These are phyloP conservation scores for Hirtodrosophila alboralis DNA, from an alignment of 2,888 invertebrate species.

Conservation along the genomic window DNA sequence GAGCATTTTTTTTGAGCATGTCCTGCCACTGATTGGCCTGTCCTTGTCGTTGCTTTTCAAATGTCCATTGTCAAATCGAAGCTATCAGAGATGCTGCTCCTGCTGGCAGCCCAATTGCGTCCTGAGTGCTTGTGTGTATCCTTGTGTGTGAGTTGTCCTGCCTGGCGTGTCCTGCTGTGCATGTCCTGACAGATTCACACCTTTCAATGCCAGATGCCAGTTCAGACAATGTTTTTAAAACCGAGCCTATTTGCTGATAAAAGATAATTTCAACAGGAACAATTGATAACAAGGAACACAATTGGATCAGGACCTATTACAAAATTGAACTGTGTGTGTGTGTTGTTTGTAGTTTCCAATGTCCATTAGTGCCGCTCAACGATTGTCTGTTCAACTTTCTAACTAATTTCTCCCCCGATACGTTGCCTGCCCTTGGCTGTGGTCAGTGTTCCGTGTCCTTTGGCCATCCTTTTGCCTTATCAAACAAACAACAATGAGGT, in stretches of 20 bases:
- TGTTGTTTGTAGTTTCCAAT: constrained; percentile 9
- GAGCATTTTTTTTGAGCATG: constrained; percentile 22
- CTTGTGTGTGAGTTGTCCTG: not conserved
- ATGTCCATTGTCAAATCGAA: constrained; percentile 23
- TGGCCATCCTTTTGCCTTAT: constrained; percentile 26
- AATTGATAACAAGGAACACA: constrained; percentile 7
- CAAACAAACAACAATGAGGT: constrained; percentile 51
- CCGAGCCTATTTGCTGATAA: constrained; percentile 56
- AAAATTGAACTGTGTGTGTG: constrained; percentile 4
- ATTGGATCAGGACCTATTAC: constrained; percentile 24
- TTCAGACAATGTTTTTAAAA: constrained; percentile 45
- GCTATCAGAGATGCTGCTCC: constrained; percentile 10
- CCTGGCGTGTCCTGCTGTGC: constrained; percentile 16
- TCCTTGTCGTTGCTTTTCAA: constrained; percentile 33
- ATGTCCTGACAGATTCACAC: constrained; percentile 27
- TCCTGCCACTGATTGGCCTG: constrained; percentile 16
- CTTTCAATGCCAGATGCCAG: constrained; percentile 12
- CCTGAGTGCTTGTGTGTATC: constrained; percentile 18
- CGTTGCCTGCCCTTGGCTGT: constrained; percentile 2
- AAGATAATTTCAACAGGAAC: constrained; percentile 39
- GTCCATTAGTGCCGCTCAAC: constrained; percentile 67
- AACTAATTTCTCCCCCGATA: constrained; percentile 23
- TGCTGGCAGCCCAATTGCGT: constrained; percentile 22
- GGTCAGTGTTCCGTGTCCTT: constrained; percentile 17
- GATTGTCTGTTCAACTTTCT: constrained; percentile 43